Conservation (phyloP, 1,140 invertebrate species). For the Oscheius sp. region DNA sequence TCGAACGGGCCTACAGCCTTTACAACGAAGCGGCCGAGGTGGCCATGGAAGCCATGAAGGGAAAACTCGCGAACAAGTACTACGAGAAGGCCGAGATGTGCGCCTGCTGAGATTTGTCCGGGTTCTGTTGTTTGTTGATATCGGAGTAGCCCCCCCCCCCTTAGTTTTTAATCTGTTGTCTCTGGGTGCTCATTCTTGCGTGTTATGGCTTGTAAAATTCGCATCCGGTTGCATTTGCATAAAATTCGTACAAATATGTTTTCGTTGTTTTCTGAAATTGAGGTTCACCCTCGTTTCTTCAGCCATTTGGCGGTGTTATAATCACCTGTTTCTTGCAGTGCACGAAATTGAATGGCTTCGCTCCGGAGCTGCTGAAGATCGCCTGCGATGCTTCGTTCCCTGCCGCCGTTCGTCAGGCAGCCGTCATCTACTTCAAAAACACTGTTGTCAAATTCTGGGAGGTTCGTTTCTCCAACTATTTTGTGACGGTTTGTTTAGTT, state of each 20-base stretch:
- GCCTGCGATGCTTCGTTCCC: conserved; percentile 84
- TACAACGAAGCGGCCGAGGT: conserved; percentile 66
- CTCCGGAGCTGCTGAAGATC: conserved; percentile 84
- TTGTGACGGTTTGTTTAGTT: conserved; percentile 62
- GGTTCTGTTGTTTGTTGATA: no score
- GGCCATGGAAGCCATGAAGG: conserved; percentile 67
- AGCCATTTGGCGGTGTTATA: no score
- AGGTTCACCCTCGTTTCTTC: no score
- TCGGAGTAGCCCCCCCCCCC: no score
- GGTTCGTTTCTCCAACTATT: not conserved
- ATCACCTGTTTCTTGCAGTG: no score
- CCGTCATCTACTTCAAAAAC: conserved; percentile 94
- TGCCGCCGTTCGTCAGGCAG: conserved; percentile 88
- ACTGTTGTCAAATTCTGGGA: conserved; percentile 83
- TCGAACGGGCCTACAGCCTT: conserved; percentile 64
- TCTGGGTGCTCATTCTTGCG: no score
- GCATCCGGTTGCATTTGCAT: no score
- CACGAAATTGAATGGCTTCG: conserved; percentile 96
- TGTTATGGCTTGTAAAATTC: no score
- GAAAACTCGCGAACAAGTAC: conserved; percentile 67
- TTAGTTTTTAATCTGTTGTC: no score
- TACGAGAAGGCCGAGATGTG: conserved; percentile 66
- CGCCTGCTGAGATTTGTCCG: not conserved
- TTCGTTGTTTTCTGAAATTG: no score
- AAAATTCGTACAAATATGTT: no score